Conservation (phyloP, 2,888 invertebrate genomes). For the Cotesia congregata region DNA sequence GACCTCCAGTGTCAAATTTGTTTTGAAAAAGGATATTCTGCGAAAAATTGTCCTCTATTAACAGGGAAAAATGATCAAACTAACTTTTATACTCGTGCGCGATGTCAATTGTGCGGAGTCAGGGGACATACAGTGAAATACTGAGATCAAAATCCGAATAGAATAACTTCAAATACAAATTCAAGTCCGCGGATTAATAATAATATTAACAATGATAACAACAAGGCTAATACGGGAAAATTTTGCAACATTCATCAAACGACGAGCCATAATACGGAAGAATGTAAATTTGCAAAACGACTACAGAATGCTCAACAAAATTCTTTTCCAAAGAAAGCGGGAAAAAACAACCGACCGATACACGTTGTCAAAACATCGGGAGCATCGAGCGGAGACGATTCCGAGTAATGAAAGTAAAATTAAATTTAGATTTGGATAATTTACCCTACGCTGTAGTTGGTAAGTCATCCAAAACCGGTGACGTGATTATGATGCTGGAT, state of each 20-base stretch:
- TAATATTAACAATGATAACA: not conserved
- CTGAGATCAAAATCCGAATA: not conserved
- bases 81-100: not conserved
- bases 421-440: not conserved
- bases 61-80: not conserved
- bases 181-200: not conserved
- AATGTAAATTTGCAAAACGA: not conserved
- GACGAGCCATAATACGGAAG: not conserved
- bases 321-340: not conserved
- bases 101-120: not conserved
- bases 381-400: not conserved
- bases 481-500: not conserved
- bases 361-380: not conserved
- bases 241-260: not conserved
- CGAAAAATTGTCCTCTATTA: too few relatives aligned
- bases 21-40: too few relatives aligned
- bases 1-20: too few relatives aligned
- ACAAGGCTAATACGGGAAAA: not conserved
- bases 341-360: not conserved
- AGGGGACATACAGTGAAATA: not conserved
- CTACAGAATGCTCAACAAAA: not conserved
- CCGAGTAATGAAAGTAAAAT: not conserved
- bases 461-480: not conserved
- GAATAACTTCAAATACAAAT: not conserved
- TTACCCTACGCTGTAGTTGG: not conserved